Base-by-base conservation (phyloP, 2,888 invertebrate genomes). In the Campopleginae sp. region DNA sequence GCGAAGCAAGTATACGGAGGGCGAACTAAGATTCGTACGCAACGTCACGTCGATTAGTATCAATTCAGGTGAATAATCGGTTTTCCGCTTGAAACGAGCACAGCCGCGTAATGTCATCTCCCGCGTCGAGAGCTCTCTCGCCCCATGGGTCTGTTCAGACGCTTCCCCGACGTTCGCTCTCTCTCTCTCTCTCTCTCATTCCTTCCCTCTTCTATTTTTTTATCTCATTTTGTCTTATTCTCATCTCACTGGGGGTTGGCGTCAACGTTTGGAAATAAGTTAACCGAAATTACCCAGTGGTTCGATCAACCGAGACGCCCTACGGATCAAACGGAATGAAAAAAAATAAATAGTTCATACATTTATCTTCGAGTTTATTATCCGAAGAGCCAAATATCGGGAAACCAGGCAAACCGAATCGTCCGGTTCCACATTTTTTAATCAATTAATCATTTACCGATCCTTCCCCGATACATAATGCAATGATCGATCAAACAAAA, bases 61-160 rank as follows among this genome's bases (percentile, higher is more conserved):
- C 85, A 85, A 85, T 85, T 85, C 82, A 82, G 85, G 85, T 85
- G 85, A 85, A 85, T 82, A 82, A 85, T 85, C 82, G 85, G 85
- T 85, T 82, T 85, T 85, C 85, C 79, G 82, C 79, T 82, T 76
- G 79, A 82, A 72, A 71, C 82, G 85, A 82, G 71, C 65, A 42
- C 66, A 44, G 66, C 80, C 80, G 72, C 71, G 71, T 65, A 48
- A 48, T 63, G 74, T 66, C 75, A 79, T 82, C 65, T 76, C 66
- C 68, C 74, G 70, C 66, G 77, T 51, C 51, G 80, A 81, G 48
- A 81, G 78, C 71, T 68, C 77, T 48, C 74, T 81, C 85, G 75
- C 85, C 75, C 78, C 70, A 58, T 75, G 72, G 58, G 46, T 42
- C 71, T 33, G 51, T 63, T 44, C 48, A 38, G 79, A 63, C 68